Base-by-base conservation (phyloP, 2,797 vertebrate species). In the Epinephelus coioides region DNA sequence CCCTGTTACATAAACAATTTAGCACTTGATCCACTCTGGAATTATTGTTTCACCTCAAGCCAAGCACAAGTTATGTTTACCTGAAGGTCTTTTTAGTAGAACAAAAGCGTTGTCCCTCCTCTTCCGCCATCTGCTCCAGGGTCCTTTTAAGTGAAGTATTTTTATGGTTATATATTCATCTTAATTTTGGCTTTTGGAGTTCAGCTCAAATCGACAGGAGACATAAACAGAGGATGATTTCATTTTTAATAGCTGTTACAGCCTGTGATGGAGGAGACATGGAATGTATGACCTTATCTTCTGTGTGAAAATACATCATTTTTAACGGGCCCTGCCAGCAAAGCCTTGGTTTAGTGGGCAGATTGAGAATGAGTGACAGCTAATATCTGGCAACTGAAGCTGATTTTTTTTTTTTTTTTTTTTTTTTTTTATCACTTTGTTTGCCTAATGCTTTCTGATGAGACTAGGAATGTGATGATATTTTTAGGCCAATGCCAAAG, bases 21-120 rank as follows among this genome's bases (percentile, higher is more conserved):
- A 53, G 63, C 67, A 15, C 64, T 86, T 73, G 44, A 81, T 61
- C 77, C 70, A 21, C 66, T 74, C 61, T 75, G 25, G 53, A 85
- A 81, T 85, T 50, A 74, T 77, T 80, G 76, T 85, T 91, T 91
- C 44, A 75, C 57, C 60, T 82, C 57, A 72, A 84, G 83, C 55
- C 73, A 77, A 85, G 68, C 1, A 1, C 64, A 14, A 61, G 57
- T 64, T 43, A 25, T 83, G 57, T 73, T 80, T 74, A 69, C 78
- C 54, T 23, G 6, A 84, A 71, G 40, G 40, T 40, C 75, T 82
- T 59, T 53, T 44, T 69, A 51, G 47, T 23, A 38, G 43, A 83
- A 85, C 81, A 84, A 78, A 71, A 57, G 43, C 73, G n/a, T 14
- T 64, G 43, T 79, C 62, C 14, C 25, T 62, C 59, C 50, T 44